Evolutionary conservation across 1,140 invertebrate species (phyloP), one percentile per base, ranked within the genome.

Genomic region (Drosophila pectinifera): DNA sequence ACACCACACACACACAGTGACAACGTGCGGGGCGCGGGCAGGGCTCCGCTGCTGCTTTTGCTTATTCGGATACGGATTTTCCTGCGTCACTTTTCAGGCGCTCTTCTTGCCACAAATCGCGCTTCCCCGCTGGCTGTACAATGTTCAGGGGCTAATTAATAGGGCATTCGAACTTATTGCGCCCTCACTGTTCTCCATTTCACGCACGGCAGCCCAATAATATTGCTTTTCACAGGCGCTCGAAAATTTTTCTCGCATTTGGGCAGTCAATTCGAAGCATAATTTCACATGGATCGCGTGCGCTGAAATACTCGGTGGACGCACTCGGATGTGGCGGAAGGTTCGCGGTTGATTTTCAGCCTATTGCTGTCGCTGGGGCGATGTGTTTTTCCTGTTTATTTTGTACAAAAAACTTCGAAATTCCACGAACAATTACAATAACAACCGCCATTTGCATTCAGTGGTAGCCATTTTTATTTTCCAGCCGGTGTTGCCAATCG

Each of bases 391-490:
- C 53, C 77, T 85, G 84, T 80, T 85, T 85, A 90, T 90, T 89
- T 89, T 90, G 85, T 90, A 84, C 76, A 91, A 86, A 91, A 88
- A 90, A 82, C 86, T 83, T 90, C 78, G 80, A 88, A 91, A 79
- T 91, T 88, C 77, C 81, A 91, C 84, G 80, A 90, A 91, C 84
- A 91, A 91, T 91, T 91, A 91, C 90, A 91, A 91, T 53, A 53
- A 53, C 49, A 53, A 53, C 49, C 49, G 49, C 49, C 49, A 53
- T 53, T 53, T 53, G 80, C 80, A 81, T 84, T 84, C 73, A 80
- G 80, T 88, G 80, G 84, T 89, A 89, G 84, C 84, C 84, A 88
- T 88, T 89, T 88, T 88, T 88, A 89, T 89, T 88, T 88, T 88
- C 84, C 84, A 88, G 85, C 65, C 83, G 81, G 73, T 73, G 83